Evolutionary conservation across 2,797 vertebrate genomes (phyloP), one percentile per base, ranked within the genome.

Genomic region (Lithobates pipiens): DNA sequence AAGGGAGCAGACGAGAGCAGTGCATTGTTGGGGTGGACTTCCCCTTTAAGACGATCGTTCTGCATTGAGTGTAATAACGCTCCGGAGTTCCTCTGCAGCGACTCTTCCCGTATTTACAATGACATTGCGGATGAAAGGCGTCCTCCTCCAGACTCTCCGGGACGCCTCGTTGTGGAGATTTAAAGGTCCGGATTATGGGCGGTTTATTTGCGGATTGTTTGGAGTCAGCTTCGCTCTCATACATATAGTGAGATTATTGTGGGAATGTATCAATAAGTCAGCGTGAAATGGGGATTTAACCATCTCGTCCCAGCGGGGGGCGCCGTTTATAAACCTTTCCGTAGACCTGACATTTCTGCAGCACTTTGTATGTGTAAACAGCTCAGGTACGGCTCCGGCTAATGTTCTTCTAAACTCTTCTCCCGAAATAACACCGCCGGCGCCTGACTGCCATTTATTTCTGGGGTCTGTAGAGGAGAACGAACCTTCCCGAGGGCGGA

Each of bases 251-350:
- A 76, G 65, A 86, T 86, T 82, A 77, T 67, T 61, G 68, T 71
- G 71, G 42, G 39, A 71, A 82, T 77, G 18, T 72, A 77, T 86
- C 85, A 82, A 72, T 82, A 86, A 10, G 50, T 44, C 74, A 10
- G 74, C 27, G 13, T 57, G 84, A 82, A 71, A 15, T 71, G 1
- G 63, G 73, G 78, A 86, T 77, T 86, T 76, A 57, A 76, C n/a
- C 78, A 29, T 81, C 73, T 77, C 63, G 32, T 63, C 78, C 46
- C 78, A 81, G 42, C 39, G 34, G 77, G 71, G 36, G 69, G 29
- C 36, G 34, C 71, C 6, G 61, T 76, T 63, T 67, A 85, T 10
- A 85, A 67, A 67, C 34, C 69, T 29, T 15, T 68, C 68, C 63
- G n/a, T 34, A 80, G 44, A 39, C 68, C 78, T 78, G 67, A 70